Base-by-base conservation (phyloP, 2,113 vertebrate species). In the Equus przewalskii region DNA sequence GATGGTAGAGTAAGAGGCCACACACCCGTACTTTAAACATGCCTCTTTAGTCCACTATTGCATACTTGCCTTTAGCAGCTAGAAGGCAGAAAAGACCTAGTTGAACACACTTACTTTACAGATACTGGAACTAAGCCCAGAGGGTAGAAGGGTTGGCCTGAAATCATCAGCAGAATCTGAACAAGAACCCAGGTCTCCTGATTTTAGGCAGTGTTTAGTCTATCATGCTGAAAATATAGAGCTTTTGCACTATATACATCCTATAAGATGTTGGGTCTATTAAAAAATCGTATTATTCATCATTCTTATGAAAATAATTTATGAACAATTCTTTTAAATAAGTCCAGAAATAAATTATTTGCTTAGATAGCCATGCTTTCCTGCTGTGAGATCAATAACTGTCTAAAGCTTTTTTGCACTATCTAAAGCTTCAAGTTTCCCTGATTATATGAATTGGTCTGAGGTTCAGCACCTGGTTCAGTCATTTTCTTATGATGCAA, bases 291-390 rank as follows among this genome's bases (percentile, higher is more conserved):
- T 49, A 73, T 4, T 92, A 67, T 72, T 85, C 28, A 86, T 76
- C 73, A 97, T 60, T 41, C 24, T 86, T 78, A 36, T 69, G 36
- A 76, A 87, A 91, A 83, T 15, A 88, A 41, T 15, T 58, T 90
- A 73, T 69, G 41, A 26, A 11, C 3, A 81, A n/a, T 69, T 93
- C 19, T 81, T 89, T 89, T 78, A 93, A 95, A 76, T 36, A 96
- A 93, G 19, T 0, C 60, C 49, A 78, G 21, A 94, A 93, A 93
- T 44, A 85, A 95, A 75, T 86, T 89, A 84, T 67, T 93, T 96
- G 36, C 41, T 69, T 73, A 54, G 46, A 82, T 7, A 85, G n/a
- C 62, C 36, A 94, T 67, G 18, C 64, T 93, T 80, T 84, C 41
- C 78, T 78, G 14, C 24, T 95, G 3, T 64, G n/a, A 97, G 49